Evolutionary conservation across 2,797 vertebrate species (phyloP).

Genomic region (Acanthiza pusilla): DNA sequence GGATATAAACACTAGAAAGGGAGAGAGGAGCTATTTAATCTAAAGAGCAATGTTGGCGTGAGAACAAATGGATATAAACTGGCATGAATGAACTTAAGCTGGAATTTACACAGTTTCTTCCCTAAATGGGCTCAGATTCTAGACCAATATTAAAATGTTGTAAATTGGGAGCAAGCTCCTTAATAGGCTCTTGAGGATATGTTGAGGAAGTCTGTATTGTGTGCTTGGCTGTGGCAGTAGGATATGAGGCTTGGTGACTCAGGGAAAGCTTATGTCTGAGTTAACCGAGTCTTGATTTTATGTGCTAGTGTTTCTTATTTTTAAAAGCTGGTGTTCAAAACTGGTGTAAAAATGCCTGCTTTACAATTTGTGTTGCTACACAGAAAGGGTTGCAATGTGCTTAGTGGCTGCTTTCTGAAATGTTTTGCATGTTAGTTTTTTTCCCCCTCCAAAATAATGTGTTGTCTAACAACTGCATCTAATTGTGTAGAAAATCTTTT

Average conservation of each 20-base stretch:
- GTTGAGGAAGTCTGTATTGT: background rate
- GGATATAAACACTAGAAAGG: background rate
- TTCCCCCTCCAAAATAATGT: background rate
- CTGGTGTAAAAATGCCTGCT: background rate
- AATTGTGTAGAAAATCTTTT: constrained; percentile 18
- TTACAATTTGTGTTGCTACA: background rate
- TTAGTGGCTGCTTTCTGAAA: background rate
- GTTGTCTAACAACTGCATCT: constrained; percentile 17
- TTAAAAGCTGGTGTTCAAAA: background rate
- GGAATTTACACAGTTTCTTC: background rate
- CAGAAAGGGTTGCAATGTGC: background rate
- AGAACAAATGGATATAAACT: background rate
- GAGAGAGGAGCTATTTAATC: background rate
- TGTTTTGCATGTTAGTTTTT: background rate
- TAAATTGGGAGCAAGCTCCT: background rate
- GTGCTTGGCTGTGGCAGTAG: background rate
- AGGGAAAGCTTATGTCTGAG: background rate
- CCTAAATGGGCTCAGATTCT: background rate
- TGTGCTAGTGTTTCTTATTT: background rate
- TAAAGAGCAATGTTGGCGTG: background rate
- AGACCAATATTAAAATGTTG: background rate
- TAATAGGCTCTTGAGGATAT: background rate
- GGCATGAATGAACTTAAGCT: background rate
- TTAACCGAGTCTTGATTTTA: background rate
- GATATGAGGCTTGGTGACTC: background rate